A percentile compares a stretch with the other conserved stretches of the same genome.
Conservation (phyloP, 2,113 vertebrate genomes). For the Python bivittatus region DNA sequence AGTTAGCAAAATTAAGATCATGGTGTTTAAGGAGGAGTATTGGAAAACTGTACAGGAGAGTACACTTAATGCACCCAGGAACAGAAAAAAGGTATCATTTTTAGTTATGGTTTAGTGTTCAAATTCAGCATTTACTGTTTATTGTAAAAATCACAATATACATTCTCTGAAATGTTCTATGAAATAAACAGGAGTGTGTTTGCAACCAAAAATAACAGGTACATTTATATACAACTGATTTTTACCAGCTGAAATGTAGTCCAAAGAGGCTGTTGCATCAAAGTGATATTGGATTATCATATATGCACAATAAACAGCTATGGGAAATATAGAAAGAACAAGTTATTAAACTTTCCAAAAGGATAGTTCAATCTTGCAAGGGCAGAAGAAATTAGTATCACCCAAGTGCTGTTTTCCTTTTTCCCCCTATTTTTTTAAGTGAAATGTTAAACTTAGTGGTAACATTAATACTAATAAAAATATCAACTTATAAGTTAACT, state of each 20-base stretch:
- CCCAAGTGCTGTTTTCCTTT: conserved; percentile 33
- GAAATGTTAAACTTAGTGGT: conserved; percentile 46
- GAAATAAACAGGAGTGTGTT: conserved; percentile 19
- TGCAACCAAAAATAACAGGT: conserved; percentile 22
- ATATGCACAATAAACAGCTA: conserved; percentile 15
- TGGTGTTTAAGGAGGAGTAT: background rate
- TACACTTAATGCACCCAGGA: conserved; percentile 6
- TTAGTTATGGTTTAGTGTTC: conserved; percentile 15
- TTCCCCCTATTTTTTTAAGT: conserved; percentile 6
- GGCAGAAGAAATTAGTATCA: conserved; percentile 39
- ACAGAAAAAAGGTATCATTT: conserved; percentile 7
- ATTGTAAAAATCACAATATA: background rate
- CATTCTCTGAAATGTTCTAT: conserved; percentile 36
- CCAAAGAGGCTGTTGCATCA: background rate
- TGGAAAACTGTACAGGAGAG: background rate
- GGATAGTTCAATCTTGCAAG: conserved; percentile 35
- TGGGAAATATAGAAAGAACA: conserved; percentile 26
- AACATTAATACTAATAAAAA: conserved; percentile 36
- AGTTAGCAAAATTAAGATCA: background rate
- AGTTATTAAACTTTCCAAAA: conserved; percentile 51
- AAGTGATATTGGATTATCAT: background rate
- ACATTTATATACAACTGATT: conserved; percentile 32
- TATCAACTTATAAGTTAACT: conserved; percentile 39
- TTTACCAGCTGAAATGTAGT: conserved; percentile 36
- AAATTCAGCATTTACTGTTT: conserved; percentile 32